Base-by-base conservation (phyloP, 2,888 invertebrate species). In the Melanchra persicariae region DNA sequence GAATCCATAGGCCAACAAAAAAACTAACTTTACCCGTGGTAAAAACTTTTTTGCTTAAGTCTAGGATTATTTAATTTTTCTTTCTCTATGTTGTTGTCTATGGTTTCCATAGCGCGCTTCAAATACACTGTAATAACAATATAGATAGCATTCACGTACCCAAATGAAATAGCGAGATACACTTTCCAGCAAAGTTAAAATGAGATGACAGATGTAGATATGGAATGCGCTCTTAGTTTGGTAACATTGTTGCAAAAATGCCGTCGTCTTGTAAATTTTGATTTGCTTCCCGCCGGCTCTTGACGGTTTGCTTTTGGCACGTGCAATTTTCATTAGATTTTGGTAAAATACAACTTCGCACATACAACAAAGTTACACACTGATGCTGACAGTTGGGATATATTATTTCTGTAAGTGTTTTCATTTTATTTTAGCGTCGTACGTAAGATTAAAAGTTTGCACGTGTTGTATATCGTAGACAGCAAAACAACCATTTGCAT, bases 231-330 rank as follows among this genome's bases (percentile, higher is more conserved):
- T 72, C 24, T 47, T 70, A 75, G 86, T 74, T 45, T 65, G 49
- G 87, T 82, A 89, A 89, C 88, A 90, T 87, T 85, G 83, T 87
- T 85, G 89, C 89, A 89, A 91, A 90, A 90, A 87, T 90, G 92
- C 90, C 88, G 81, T 47, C 52, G 62, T 83, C 85, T 86, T 76
- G 86, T 88, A 87, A 89, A 89, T 91, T 94, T 93, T 92, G 89
- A 92, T 94, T 93, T 92, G 90, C 92, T 94, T 95, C 95, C 94
- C 95, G 95, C 95, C 95, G 94, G 93, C 91, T 90, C 85, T 89
- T 94, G 94, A 94, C 95, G 94, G 95, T 93, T 94, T 93, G 92
- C 89, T 91, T 95, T 95, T 94, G 92, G 95, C 96, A 95, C 96
- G 96, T 96, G 95, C 94, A 93, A 93, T 87, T 94, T 94, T 91